Base-by-base conservation (phyloP, 2,113 vertebrate genomes). In the Podilymbus podiceps region DNA sequence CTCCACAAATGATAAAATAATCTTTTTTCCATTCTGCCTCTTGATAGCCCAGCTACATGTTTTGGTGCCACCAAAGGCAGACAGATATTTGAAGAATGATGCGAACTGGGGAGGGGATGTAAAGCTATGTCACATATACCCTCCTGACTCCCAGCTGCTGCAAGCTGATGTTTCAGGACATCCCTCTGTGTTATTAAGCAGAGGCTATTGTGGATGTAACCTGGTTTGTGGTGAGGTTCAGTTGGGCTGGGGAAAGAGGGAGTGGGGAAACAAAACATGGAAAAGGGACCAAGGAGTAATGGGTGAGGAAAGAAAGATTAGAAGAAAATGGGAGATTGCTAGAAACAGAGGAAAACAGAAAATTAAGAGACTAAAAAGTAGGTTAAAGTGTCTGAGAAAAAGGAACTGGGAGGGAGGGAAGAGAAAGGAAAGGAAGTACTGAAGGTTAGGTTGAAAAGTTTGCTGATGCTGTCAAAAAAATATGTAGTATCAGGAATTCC, bases 401-500 rank as follows among this genome's bases (percentile, higher is more conserved):
- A 85, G n/a, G 25, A 40, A 8, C 71, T 80, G 35, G 7, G 63
- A 91, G 66, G 40, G 46, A 93, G 38, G 40, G 46, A 75, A 85
- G 33, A 80, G 40, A 87, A 86, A 84, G 14, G n/a, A 69, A 76
- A 93, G 80, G 67, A 96, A 95, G 15, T 47, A 81, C 27, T 77
- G 63, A 81, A 96, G 64, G n/a, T 90, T 95, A 58, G 74, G 73
- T 94, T 69, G 85, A 55, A 77, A 85, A 96, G 75, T 93, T 90
- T 96, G 96, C 95, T 96, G 95, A 97, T 0, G 0, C 9, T 72
- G 44, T 93, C 50, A 88, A 90, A 97, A 97, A 96, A 97, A 96
- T 77, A 2, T 96, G 85, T 96, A 60, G 55, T 63, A 93, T 95
- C 79, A 97, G 96, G 96, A 97, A 96, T 96, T 95, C 78, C 85